These are phyloP conservation scores for Euschistus heros DNA, from an alignment of 1,140 invertebrate genomes.

Conservation along the genomic window DNA sequence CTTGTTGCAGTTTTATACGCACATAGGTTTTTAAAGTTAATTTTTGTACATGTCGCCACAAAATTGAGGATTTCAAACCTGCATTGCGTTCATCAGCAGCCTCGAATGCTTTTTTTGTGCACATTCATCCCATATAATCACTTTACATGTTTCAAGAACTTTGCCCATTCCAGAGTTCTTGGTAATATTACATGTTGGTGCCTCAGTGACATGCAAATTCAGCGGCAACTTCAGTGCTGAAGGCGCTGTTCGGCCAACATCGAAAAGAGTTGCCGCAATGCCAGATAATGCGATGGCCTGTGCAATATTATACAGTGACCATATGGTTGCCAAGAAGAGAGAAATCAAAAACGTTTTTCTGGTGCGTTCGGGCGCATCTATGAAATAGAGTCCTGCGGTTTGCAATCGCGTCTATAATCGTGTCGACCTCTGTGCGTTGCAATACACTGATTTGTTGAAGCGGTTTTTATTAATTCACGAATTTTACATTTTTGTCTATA, in stretches of 20 bases:
- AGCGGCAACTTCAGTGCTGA: slow-evolving; percentile 39
- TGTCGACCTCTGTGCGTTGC: no score
- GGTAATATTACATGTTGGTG: slow-evolving; percentile 34
- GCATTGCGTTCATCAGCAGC: no score
- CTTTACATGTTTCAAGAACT: slow-evolving; percentile 31
- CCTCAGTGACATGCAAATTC: slow-evolving; percentile 31
- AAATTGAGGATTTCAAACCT: no score
- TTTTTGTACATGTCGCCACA: no score
- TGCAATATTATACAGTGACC: slow-evolving; percentile 34
- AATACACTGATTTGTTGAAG: no score
- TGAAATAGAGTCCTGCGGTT: no score
- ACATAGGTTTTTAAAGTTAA: no score
- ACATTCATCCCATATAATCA: slow-evolving; percentile 37
- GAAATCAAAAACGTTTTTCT: slow-evolving; percentile 34
- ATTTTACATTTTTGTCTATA: no score
- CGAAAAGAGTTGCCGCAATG: slow-evolving; percentile 38
- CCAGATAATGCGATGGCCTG: slow-evolving; percentile 37
- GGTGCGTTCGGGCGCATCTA: slow-evolving; percentile 32
- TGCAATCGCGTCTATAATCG: no score
- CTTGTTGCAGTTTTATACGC: no score
- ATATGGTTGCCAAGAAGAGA: slow-evolving; percentile 35
- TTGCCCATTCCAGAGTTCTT: slow-evolving; percentile 29
- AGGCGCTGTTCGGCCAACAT: slow-evolving; percentile 41
- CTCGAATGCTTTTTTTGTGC: neutral
- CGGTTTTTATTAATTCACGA: no score